Evolutionary conservation across 2,113 vertebrate genomes (phyloP).

Genomic region (Prunella himalayana): DNA sequence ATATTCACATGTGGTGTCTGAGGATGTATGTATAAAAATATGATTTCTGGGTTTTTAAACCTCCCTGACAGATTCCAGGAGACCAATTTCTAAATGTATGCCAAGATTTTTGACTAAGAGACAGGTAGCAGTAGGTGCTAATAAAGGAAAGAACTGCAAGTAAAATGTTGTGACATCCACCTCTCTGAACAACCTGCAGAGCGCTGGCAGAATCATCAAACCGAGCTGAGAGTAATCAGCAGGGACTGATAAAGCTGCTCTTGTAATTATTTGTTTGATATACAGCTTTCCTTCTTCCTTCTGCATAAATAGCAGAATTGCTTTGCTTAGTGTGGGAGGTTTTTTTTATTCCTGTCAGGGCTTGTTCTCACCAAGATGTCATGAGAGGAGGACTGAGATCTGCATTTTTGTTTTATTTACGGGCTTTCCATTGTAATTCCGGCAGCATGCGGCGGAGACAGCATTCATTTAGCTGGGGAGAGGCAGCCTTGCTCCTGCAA

Average conservation of each 20-base stretch:
- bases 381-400: slow-evolving; percentile 26
- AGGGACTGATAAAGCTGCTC: slow-evolving; percentile 57
- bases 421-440: slow-evolving; percentile 11
- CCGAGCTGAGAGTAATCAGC: slow-evolving; percentile 43
- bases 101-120: slow-evolving; percentile 27
- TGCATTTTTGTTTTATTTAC: slow-evolving; percentile 42
- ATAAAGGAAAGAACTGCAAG: slow-evolving; percentile 48
- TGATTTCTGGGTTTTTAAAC: slow-evolving; percentile 27
- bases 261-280: slow-evolving; percentile 64
- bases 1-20: not conserved
- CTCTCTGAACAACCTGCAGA: slow-evolving; percentile 47
- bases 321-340: slow-evolving; percentile 27
- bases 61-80: slow-evolving; percentile 29
- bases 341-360: slow-evolving; percentile 37
- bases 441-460: not conserved
- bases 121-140: slow-evolving; percentile 56
- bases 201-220: slow-evolving; percentile 46
- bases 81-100: slow-evolving; percentile 7
- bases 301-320: slow-evolving; percentile 40
- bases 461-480: not conserved
- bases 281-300: slow-evolving; percentile 52
- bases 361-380: slow-evolving; percentile 40
- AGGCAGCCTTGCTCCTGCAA: not conserved
- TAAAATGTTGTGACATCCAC: slow-evolving; percentile 63
- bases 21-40: not conserved